Base-by-base conservation (phyloP, 2,888 invertebrate genomes). In the Tuta absoluta region DNA sequence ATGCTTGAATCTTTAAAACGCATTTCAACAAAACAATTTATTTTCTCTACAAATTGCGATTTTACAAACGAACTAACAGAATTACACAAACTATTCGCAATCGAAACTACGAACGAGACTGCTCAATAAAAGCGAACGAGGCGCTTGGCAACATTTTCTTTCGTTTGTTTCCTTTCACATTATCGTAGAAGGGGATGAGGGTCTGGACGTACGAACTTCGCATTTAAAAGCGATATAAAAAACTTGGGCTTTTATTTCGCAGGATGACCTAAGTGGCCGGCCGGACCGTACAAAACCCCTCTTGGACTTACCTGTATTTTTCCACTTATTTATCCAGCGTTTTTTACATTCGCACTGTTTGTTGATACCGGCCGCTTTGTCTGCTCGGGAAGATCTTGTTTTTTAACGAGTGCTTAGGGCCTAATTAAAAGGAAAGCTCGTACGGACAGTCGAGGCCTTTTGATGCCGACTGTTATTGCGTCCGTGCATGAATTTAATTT, bases 251-350 rank as follows among this genome's bases (percentile, higher is more conserved):
- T 91, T 91, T 91, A 91, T 91, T 91, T 89, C 84, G 87, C 89
- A 86, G 88, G 91, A 91, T 91, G 91, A 91, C 91, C 91, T 89
- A 91, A 91, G 91, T 91, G 91, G 91, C 90, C 86, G 86, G 89
- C 82, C 87, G 87, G 87, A 78, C 85, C 80, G 85, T 85, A 91
- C 89, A 91, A 89, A 89, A 86, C 81, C 86, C 85, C 90, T 89
- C 91, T 86, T 84, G 81, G 88, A 90, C 89, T 89, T 90, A 91
- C 91, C 91, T 91, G 91, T 91, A 89, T 90, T 91, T 91, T 91
- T 91, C 91, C 91, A 90, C 91, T 88, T 91, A 90, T 91, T 91
- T 91, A 90, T 89, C 88, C 89, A 82, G 81, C 86, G 87, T 89
- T 91, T 91, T 80, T 89, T 90, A 89, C 88, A 87, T 91, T 88